A percentile compares a stretch with the other conserved stretches of the same genome.
Conservation (phyloP, 2,113 vertebrate genomes). For the Syngnathoides biaculeatus region DNA sequence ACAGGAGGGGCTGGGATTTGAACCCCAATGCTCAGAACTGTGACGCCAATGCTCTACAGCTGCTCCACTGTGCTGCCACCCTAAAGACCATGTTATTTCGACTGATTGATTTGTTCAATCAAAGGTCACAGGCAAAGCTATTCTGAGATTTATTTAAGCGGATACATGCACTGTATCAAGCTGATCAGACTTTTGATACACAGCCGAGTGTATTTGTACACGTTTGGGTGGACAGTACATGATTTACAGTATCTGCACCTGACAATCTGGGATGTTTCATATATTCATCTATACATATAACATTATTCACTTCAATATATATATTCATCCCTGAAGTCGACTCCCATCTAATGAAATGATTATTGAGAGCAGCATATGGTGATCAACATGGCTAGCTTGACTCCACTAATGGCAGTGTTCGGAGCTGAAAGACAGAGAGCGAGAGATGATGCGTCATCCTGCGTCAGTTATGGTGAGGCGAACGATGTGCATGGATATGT, state of each 20-base stretch:
- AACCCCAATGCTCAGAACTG: too few relatives aligned
- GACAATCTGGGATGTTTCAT: slow-evolving; percentile 39
- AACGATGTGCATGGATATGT: slow-evolving; percentile 24
- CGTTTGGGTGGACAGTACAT: slow-evolving; percentile 22
- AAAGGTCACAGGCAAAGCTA: not conserved
- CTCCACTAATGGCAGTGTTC: slow-evolving; percentile 52
- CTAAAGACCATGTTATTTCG: not conserved
- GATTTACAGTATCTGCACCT: slow-evolving; percentile 39
- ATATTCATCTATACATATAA: too few relatives aligned
- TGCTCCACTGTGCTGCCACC: too few relatives aligned
- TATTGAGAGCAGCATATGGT: slow-evolving; percentile 64
- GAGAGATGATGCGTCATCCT: slow-evolving; percentile 24
- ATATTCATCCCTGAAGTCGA: slow-evolving; percentile 50
- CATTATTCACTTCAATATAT: too few relatives aligned
- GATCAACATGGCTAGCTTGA: slow-evolving; percentile 53
- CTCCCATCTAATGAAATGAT: slow-evolving; percentile 64
- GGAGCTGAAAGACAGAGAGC: slow-evolving; percentile 34
- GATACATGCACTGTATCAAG: not conserved
- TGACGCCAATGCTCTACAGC: too few relatives aligned
- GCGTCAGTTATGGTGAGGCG: not conserved
- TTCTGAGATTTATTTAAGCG: not conserved
- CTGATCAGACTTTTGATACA: not conserved
- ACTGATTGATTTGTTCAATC: not conserved
- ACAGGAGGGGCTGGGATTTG: too few relatives aligned
- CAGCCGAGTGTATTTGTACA: not conserved